Evolutionary conservation across 37 sponge, comb jelly and placozoan species (phyloP).

Genomic region (Eunapius fragilis): DNA sequence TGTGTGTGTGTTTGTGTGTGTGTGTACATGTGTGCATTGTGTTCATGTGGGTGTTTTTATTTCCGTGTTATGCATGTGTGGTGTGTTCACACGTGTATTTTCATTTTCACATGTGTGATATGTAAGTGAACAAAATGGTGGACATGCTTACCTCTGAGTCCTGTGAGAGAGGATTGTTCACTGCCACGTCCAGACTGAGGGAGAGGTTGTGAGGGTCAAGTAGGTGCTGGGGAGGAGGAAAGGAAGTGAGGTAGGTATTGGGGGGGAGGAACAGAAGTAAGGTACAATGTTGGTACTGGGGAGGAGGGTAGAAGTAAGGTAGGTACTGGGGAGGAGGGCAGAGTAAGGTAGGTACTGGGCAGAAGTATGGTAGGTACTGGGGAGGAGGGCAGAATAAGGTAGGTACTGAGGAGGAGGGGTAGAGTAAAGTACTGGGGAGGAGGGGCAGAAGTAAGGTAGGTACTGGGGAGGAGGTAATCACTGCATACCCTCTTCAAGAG

Average conservation of each 20-base stretch:
- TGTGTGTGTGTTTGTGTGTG: neutral
- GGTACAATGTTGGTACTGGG: no score
- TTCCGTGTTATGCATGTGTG: no score
- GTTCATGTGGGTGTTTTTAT: no score
- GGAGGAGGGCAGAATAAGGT: no score
- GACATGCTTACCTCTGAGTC: slow-evolving; percentile 75
- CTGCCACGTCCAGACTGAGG: slow-evolving; percentile 54
- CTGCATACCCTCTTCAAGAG: slow-evolving; percentile 71
- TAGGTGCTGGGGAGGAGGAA: slow-evolving; percentile 50
- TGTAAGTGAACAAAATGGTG: no score
- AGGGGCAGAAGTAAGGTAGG: neutral
- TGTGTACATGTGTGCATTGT: neutral
- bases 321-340: no score
- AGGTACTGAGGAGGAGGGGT: neutral
- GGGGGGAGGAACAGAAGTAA: neutral
- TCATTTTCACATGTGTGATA: no score
- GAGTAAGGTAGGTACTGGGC: no score
- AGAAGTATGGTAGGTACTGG: no score
- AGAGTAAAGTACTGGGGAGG: neutral
- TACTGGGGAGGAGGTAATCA: no score
- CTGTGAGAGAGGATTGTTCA: slow-evolving; percentile 95
- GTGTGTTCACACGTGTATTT: no score
- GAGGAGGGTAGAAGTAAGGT: neutral
- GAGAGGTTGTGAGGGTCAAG: slow-evolving; percentile 72
- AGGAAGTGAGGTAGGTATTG: neutral